Conservation (phyloP, 2,113 vertebrate genomes). For the Aegithalos caudatus region DNA sequence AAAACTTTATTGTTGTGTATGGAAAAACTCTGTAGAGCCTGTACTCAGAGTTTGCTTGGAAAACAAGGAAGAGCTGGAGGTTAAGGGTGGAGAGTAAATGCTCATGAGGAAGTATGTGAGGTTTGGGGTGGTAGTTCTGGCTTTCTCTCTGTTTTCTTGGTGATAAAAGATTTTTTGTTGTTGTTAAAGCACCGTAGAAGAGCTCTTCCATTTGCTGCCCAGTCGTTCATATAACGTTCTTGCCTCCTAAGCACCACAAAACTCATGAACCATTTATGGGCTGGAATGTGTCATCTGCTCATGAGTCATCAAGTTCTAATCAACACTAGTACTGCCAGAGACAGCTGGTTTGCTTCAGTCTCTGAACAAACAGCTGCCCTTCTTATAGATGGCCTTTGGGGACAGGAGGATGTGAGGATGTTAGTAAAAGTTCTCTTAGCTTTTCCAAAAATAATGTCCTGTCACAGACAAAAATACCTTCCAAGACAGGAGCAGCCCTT, state of each 20-base stretch:
- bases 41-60: neutral
- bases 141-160: neutral
- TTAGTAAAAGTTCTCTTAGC: neutral
- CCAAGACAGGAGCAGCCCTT: neutral
- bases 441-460: neutral
- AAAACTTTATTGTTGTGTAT: fast-evolving
- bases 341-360: neutral
- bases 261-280: slow-evolving; percentile 25
- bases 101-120: neutral
- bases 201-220: neutral
- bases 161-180: neutral
- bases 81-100: neutral
- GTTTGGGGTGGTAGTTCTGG: neutral
- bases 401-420: neutral
- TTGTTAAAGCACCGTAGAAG: neutral
- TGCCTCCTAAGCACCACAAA: neutral
- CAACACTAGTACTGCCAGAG: neutral
- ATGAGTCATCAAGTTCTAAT: slow-evolving; percentile 24
- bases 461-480: neutral
- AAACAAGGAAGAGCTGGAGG: neutral
- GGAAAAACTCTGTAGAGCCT: neutral
- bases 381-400: neutral
- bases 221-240: neutral
- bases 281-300: slow-evolving; percentile 46
- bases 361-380: neutral